Evolutionary conservation across 2,888 invertebrate species (phyloP).

Genomic region (Drosophila helvetica): DNA sequence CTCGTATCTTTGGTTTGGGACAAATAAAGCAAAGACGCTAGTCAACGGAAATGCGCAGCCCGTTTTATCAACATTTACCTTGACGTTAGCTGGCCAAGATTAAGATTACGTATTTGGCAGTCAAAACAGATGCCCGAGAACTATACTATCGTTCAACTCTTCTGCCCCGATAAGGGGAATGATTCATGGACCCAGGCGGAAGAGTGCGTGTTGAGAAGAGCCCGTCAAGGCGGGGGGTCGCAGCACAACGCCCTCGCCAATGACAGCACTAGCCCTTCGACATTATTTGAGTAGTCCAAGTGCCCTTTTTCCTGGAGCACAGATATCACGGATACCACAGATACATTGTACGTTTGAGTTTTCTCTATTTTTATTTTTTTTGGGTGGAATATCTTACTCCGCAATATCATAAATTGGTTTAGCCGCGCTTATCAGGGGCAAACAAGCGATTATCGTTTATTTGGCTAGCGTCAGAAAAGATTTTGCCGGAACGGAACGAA

Average conservation of each 20-base stretch:
- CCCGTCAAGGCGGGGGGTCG: background rate
- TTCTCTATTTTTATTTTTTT: background rate
- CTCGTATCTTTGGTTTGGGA: constrained; percentile 23
- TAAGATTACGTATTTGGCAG: constrained; percentile 42
- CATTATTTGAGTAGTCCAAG: no score
- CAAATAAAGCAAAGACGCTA: constrained; percentile 67
- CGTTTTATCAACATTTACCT: constrained; percentile 45
- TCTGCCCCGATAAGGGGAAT: constrained; percentile 6
- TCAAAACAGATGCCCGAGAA: constrained; percentile 20
- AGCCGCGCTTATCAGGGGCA: constrained; percentile 29
- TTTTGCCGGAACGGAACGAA: constrained; percentile 45
- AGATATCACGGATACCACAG: no score
- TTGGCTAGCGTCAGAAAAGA: constrained; percentile 58
- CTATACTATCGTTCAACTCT: background rate
- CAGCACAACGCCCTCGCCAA: background rate
- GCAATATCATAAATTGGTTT: constrained; percentile 78
- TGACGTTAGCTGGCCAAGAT: constrained; percentile 45
- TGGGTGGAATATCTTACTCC: constrained; percentile 40
- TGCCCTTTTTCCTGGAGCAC: no score
- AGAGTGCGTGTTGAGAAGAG: background rate
- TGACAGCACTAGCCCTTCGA: no score
- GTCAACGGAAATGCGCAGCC: constrained; percentile 72
- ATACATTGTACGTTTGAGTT: no score
- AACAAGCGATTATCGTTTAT: constrained; percentile 55
- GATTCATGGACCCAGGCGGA: constrained; percentile 9